Evolutionary conservation across 2,888 invertebrate species (phyloP).

Genomic region (Lacanobia wlatinum): DNA sequence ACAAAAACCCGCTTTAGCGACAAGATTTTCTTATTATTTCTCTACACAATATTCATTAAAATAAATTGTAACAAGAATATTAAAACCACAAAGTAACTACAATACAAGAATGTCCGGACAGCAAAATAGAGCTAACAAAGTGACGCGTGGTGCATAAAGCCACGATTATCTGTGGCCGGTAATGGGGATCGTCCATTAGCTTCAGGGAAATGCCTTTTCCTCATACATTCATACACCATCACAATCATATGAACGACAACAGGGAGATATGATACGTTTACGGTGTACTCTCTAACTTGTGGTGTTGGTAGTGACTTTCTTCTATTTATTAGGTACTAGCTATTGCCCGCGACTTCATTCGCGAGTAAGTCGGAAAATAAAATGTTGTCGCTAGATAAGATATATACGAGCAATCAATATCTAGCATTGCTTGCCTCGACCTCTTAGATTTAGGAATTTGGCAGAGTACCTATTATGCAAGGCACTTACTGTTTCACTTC

Average conservation of each 20-base stretch:
- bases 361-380: too few relatives aligned
- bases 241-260: constrained; percentile 30
- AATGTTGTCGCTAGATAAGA: too few relatives aligned
- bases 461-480: too few relatives aligned
- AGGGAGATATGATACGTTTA: constrained; percentile 26
- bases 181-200: constrained; percentile 58
- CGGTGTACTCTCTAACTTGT: not conserved
- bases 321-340: not conserved
- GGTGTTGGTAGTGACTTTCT: not conserved
- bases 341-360: too few relatives aligned
- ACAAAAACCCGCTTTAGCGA: not conserved
- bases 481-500: too few relatives aligned
- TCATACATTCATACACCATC: constrained; percentile 27
- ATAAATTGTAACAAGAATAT: not conserved
- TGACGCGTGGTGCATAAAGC: constrained; percentile 25
- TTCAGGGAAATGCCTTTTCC: constrained; percentile 21
- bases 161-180: constrained; percentile 32
- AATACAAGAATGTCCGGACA: constrained; percentile 9
- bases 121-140: constrained; percentile 23
- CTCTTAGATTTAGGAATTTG: too few relatives aligned
- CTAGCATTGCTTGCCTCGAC: too few relatives aligned
- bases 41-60: not conserved
- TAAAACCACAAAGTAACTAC: constrained; percentile 9
- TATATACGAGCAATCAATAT: too few relatives aligned
- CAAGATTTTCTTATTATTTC: not conserved